Conservation (phyloP, 2,113 vertebrate species). For the Haemorhous mexicanus region DNA sequence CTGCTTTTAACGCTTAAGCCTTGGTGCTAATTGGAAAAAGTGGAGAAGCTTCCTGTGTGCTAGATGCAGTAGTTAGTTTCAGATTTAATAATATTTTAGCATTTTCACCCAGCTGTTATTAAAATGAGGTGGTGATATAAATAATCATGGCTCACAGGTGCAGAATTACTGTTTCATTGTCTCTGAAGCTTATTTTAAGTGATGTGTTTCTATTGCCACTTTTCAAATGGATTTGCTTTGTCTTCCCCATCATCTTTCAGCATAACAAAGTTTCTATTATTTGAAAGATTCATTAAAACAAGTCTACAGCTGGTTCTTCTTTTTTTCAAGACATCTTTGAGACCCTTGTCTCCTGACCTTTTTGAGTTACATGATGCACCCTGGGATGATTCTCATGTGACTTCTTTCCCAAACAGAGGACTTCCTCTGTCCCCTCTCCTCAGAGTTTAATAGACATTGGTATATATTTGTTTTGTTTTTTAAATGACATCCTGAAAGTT, state of each 20-base stretch:
- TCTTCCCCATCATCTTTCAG: not conserved
- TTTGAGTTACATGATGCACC: not conserved
- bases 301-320: not conserved
- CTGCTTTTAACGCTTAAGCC: not conserved
- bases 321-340: not conserved
- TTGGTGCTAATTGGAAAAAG: not conserved
- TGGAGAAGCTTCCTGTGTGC: not conserved
- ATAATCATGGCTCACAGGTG: not conserved
- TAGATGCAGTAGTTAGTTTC: not conserved
- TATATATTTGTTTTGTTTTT: not conserved
- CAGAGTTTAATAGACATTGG: not conserved
- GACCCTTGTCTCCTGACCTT: conserved; percentile 18
- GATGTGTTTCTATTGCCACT: not conserved
- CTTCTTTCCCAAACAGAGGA: not conserved
- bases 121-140: not conserved
- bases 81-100: not conserved
- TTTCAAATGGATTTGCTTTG: not conserved
- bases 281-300: not conserved
- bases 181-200: not conserved
- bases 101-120: not conserved
- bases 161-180: not conserved
- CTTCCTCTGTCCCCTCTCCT: not conserved
- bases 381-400: conserved; percentile 26
- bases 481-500: not conserved
- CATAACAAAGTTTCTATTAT: not conserved